Evolutionary conservation across 1,140 invertebrate species (phyloP), one percentile per base, ranked within the genome.

Genomic region (Caenorhabditis brenneri): DNA sequence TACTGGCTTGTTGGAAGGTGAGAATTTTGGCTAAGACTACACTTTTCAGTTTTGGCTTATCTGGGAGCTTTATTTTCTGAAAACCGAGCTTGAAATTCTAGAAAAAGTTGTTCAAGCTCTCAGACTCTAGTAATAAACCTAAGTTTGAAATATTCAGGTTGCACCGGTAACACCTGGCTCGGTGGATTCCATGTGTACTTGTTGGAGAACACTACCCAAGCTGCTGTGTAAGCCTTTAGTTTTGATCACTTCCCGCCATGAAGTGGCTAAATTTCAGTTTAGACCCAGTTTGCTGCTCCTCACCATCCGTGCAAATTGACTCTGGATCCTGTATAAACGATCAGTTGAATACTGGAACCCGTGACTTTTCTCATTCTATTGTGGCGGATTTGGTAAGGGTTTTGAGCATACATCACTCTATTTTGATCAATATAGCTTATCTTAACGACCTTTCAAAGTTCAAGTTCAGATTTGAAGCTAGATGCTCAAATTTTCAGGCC

Each of bases 141-240:
- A n/a, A 58, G 10, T 58, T 58, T 0, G 5, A 33, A 19, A n/a
- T 12, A 19, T 79, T 42, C 4, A 81, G 88, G 88, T 16, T 89
- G 88, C 78, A 53, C 53, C 5, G 88, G 87, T 19, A 80, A 83
- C 15, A 88, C 88, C 33, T 89, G 89, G 89, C 82, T 89, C 16
- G 88, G 81, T 19, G 89, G 89, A n/a, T 88, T 89, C 51, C 85
- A 89, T 78, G 88, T 83, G 31, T 90, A 88, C 36, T 58, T 83
- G 16, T 48, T 91, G 24, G 89, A 89, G 74, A 89, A 89, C 53
- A 53, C 36, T 19, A 90, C 88, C 19, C 91, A 88, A 82, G 88
- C 86, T 6, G 81, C 89, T 58, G 42, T 89, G 89, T 90, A 84
- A 85, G 84, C 39, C 31, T 84, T 65, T 46, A 19, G 42, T 24